Evolutionary conservation across 2,888 invertebrate genomes (phyloP).

Genomic region (Patella ulyssiponensis): DNA sequence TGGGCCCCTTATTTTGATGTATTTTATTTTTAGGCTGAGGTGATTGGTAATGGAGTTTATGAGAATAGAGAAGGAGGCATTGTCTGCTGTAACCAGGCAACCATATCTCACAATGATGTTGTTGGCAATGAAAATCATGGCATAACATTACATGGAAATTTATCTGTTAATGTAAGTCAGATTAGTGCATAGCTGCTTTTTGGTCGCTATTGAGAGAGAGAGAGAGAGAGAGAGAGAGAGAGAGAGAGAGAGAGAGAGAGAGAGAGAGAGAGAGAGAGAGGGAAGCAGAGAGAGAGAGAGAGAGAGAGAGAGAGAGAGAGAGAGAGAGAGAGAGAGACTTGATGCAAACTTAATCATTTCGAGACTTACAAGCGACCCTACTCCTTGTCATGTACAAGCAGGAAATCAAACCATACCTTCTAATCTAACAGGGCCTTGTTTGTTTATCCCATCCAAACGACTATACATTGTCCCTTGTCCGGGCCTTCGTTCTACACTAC

Average conservation of each 20-base stretch:
- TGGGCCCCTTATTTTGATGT: background rate
- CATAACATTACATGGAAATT: constrained; percentile 42
- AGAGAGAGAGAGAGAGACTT: constrained; percentile 34
- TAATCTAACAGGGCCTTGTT: no score
- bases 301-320: constrained; percentile 47
- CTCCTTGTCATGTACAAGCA: no score
- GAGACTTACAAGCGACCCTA: background rate
- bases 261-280: background rate
- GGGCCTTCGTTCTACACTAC: no score
- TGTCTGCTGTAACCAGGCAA: constrained; percentile 48
- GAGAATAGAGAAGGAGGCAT: constrained; percentile 64
- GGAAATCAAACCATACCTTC: no score
- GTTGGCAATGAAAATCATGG: constrained; percentile 55
- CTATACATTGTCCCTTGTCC: no score
- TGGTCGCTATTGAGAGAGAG: constrained; percentile 55
- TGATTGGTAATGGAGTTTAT: constrained; percentile 64
- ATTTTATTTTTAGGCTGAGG: constrained; percentile 43
- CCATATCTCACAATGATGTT: constrained; percentile 59
- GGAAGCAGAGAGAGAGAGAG: constrained; percentile 23
- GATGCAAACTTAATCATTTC: no score
- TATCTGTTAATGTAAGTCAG: constrained; percentile 36
- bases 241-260: background rate
- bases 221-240: constrained; percentile 42
- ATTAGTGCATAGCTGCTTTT: constrained; percentile 20
- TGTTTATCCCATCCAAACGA: no score